Evolutionary conservation across 1,140 invertebrate species (phyloP).

Genomic region (Bilobella aurantiaca): DNA sequence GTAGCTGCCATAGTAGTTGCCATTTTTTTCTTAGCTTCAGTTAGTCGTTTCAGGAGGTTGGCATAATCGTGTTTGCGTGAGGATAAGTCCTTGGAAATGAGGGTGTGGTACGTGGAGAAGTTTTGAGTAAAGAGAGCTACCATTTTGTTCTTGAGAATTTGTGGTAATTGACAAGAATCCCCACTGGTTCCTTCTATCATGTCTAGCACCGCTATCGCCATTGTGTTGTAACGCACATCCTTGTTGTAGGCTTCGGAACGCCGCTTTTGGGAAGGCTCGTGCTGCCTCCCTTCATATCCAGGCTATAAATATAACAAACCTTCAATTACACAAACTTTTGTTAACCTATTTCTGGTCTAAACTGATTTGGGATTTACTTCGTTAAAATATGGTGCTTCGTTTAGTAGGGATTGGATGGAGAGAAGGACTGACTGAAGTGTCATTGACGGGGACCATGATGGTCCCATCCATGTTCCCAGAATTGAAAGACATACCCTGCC

Average conservation of each 20-base stretch:
- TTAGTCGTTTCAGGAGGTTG: neutral
- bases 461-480: slow-evolving; percentile 53
- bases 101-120: neutral
- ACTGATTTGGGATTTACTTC: slow-evolving; percentile 37
- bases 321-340: neutral
- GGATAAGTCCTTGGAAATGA: neutral
- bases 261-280: slow-evolving; percentile 45
- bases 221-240: slow-evolving; percentile 43
- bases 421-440: slow-evolving; percentile 48
- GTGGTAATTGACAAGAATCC: neutral
- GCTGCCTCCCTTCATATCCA: neutral
- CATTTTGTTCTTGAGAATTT: neutral
- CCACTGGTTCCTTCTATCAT: slow-evolving; percentile 38
- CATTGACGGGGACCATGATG: slow-evolving; percentile 51
- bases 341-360: neutral
- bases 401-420: slow-evolving; percentile 51
- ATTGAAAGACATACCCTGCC: slow-evolving; percentile 57
- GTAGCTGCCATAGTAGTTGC: no score
- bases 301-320: neutral
- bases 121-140: neutral
- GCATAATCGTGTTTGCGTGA: neutral
- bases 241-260: slow-evolving; percentile 41
- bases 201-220: slow-evolving; percentile 44
- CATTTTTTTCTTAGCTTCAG: neutral
- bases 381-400: slow-evolving; percentile 54